These are phyloP conservation scores for Brenthis daphne DNA, from an alignment of 2,888 invertebrate genomes.

Conservation along the genomic window DNA sequence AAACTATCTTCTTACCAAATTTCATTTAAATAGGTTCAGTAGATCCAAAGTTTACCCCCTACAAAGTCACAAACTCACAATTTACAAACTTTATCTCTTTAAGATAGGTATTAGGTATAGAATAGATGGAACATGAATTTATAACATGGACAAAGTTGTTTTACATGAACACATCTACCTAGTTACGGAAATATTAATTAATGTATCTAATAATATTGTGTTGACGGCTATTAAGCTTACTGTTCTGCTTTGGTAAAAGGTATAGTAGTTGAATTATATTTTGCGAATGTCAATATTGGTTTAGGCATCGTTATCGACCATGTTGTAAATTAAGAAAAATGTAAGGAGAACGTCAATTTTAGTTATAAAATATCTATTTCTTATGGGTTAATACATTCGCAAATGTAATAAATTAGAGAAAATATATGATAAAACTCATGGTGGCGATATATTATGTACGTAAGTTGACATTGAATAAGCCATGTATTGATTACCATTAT, in stretches of 20 bases:
- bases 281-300: too few relatives aligned
- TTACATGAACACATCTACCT: neutral
- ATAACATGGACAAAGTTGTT: neutral
- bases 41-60: too few relatives aligned
- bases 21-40: too few relatives aligned
- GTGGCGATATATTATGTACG: neutral
- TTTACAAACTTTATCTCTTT: too few relatives aligned
- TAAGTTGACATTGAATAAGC: slow-evolving; percentile 51
- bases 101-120: too few relatives aligned
- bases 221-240: slow-evolving; percentile 20
- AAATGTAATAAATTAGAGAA: neutral
- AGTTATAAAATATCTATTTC: neutral
- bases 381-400: too few relatives aligned
- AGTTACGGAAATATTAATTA: slow-evolving; percentile 26
- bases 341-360: neutral
- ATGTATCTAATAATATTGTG: slow-evolving; percentile 11
- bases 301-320: neutral
- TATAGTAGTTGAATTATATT: neutral
- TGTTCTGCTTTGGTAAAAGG: too few relatives aligned
- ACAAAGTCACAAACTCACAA: too few relatives aligned
- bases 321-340: neutral
- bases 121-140: too few relatives aligned
- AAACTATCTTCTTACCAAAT: too few relatives aligned
- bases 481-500: slow-evolving; percentile 61
- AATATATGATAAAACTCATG: neutral